Percentiles rank a stretch among this genome's conserved stretches.
phyloP scores from a whole-genome alignment of 2,888 invertebrate genomes.

The Zygogramma bicolorata region DNA sequence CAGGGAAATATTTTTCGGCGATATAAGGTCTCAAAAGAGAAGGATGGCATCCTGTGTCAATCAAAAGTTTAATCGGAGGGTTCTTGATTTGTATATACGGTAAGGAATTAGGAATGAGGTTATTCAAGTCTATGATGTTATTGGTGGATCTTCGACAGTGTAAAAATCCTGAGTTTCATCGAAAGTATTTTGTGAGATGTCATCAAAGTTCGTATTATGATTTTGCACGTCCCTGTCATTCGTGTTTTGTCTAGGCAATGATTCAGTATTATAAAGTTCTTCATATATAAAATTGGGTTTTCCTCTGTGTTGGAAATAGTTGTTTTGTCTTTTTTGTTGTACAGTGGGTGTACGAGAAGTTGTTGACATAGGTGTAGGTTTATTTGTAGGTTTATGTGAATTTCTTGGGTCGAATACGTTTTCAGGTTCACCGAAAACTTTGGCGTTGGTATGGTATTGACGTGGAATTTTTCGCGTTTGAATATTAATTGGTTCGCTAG shows the following conservation, averaged over 20 bases:
- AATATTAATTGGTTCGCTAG: no score
- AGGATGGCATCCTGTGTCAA: conserved; percentile 29
- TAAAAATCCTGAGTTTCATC: background rate
- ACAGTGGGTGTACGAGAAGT: background rate
- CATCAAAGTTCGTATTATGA: background rate
- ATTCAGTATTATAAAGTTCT: background rate
- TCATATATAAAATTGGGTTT: background rate
- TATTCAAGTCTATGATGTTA: background rate
- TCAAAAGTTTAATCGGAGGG: conserved; percentile 28
- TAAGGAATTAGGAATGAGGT: background rate
- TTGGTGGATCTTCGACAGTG: background rate
- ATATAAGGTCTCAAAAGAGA: conserved; percentile 27
- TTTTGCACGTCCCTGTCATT: background rate
- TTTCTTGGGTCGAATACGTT: background rate
- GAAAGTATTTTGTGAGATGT: background rate
- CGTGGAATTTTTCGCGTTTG: background rate
- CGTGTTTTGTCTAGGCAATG: background rate
- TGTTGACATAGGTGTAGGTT: background rate
- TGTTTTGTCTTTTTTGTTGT: background rate
- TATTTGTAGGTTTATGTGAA: background rate
- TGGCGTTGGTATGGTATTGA: no score
- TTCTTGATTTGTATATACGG: conserved; percentile 10
- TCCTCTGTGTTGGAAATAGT: background rate
- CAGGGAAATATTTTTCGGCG: conserved; percentile 30
- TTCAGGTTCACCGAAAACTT: background rate